Evolutionary conservation across 2,888 invertebrate genomes (phyloP), one percentile per base, ranked within the genome.

Genomic region (Nemapogon koenigi): DNA sequence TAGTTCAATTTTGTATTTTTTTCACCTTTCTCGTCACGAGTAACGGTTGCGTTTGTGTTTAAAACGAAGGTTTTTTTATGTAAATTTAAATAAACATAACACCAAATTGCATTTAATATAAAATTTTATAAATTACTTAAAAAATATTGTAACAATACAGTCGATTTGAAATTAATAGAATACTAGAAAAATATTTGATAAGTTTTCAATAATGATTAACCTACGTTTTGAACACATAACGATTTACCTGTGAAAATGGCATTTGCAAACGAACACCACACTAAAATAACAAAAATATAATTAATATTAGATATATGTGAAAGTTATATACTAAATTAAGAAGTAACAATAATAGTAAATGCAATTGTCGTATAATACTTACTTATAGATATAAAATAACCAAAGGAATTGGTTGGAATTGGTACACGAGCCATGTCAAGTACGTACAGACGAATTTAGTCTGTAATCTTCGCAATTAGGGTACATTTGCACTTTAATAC

Each of bases 211-310:
- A 7, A 28, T 10, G 10, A 22, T 10, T 22, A 19, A 33, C 16
- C 33, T 19, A 33, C 19, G 31, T 19, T 16, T 40, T 36, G 35
- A 30, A 52, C 41, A 48, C 46, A 49, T 43, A 43, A 48, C 51
- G 49, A 36, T 22, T 45, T 52, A 49, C 56, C 59, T 52, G 61
- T 65, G 71, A 78, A 79, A 76, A 65, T 66, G 78, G 49, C 75
- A 64, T 47, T 51, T 54, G 58, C 69, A 57, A 75, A 73, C 59
- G 80, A 80, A 80, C 80, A 80, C 80, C 79, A 80, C 60, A 61
- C 53, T 68, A 68, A 33, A 64, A 49, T 62, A 65, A 71, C 59
- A 66, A 68, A 37, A 65, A 58, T 60, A 60, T 69, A 66, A 60
- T 50, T 56, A n/a, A n/a, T n/a, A 52, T 57, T 66, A 72, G 56